phyloP scores from a whole-genome alignment of 2,888 invertebrate genomes.

The Cybosia mesomella region DNA sequence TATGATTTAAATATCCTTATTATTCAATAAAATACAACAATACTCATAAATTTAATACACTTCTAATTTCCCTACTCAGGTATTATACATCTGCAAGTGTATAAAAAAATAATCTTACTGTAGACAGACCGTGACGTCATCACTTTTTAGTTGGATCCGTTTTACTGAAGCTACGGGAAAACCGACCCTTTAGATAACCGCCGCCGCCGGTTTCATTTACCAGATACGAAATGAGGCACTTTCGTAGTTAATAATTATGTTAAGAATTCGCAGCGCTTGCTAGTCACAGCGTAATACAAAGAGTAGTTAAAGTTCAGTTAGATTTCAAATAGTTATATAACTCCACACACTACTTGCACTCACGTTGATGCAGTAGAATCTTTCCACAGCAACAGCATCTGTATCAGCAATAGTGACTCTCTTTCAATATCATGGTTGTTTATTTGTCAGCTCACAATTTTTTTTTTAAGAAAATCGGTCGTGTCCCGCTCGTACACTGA shows the following conservation, averaged over 20 bases:
- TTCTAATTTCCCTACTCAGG: too few species aligned
- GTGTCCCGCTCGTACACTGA: too few species aligned
- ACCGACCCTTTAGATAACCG: slow-evolving; percentile 22
- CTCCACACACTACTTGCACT: neutral
- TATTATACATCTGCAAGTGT: neutral
- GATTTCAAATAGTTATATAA: neutral
- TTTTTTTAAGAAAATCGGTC: too few species aligned
- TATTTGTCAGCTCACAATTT: too few species aligned
- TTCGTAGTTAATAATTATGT: slow-evolving; percentile 37
- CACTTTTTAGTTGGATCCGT: slow-evolving; percentile 27
- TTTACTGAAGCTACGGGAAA: slow-evolving; percentile 15
- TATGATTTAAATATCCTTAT: too few species aligned
- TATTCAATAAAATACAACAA: too few species aligned
- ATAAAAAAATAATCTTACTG: neutral
- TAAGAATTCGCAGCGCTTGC: slow-evolving; percentile 41
- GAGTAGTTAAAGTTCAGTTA: neutral
- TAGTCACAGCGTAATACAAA: slow-evolving; percentile 49
- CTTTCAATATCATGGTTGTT: too few species aligned
- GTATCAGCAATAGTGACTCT: too few species aligned
- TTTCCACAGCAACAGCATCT: neutral
- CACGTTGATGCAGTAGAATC: neutral
- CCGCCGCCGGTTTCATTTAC: slow-evolving; percentile 42
- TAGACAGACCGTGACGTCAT: slow-evolving; percentile 8
- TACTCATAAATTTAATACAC: too few species aligned
- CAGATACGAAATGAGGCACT: slow-evolving; percentile 44